These are phyloP conservation scores for Acanthosepion pharaonis DNA, from an alignment of 2,888 invertebrate genomes.

Conservation along the genomic window DNA sequence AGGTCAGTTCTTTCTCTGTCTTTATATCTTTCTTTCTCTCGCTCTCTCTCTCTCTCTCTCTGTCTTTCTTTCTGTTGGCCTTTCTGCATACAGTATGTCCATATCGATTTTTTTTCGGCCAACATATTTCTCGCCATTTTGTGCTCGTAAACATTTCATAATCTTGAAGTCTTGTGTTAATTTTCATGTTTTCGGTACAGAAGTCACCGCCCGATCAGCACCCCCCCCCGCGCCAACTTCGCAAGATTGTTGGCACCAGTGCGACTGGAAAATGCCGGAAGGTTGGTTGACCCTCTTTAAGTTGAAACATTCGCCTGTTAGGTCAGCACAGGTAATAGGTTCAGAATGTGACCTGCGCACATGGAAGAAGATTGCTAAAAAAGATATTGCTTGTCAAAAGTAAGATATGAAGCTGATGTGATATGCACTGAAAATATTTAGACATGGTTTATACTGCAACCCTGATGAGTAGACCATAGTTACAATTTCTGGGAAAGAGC, in stretches of 20 bases:
- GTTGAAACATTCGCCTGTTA: neutral
- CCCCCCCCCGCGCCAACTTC: neutral
- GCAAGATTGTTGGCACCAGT: neutral
- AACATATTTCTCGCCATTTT: neutral
- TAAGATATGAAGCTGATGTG: too few species aligned
- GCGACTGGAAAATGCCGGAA: neutral
- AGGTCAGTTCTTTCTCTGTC: too few species aligned
- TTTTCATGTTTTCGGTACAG: neutral
- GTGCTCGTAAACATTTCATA: neutral
- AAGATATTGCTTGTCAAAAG: too few species aligned
- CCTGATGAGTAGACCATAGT: too few species aligned
- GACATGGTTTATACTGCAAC: too few species aligned
- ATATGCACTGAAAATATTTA: too few species aligned
- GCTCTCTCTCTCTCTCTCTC: too few species aligned
- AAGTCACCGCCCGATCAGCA: neutral
- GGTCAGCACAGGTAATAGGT: too few species aligned
- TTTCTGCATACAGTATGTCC: neutral
- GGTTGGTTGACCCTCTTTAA: neutral
- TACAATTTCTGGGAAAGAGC: too few species aligned
- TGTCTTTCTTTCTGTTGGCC: neutral
- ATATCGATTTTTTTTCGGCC: neutral
- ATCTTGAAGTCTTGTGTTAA: neutral
- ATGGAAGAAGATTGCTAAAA: too few species aligned
- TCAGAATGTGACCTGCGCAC: too few species aligned
- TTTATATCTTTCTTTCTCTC: too few species aligned